Evolutionary conservation across 2,113 vertebrate species (phyloP).

Genomic region (Labeo rohita): DNA sequence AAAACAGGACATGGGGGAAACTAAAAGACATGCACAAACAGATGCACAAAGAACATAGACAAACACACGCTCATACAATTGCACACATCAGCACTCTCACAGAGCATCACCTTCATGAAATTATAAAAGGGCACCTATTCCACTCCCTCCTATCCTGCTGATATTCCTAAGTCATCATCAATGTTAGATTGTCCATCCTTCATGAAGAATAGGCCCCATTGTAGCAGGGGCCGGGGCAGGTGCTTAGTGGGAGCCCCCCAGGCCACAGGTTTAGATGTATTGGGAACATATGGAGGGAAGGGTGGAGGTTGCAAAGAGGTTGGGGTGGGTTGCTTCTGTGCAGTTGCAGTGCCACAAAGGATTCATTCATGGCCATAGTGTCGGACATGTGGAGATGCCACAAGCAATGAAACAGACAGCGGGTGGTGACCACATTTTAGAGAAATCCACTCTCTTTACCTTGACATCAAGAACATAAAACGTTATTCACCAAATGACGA

Average conservation of each 20-base stretch:
- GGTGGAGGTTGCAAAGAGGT: conserved; percentile 54
- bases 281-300: conserved; percentile 60
- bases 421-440: conserved; percentile 23
- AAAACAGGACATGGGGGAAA: conserved; percentile 51
- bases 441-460: conserved; percentile 1
- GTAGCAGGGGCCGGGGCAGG: conserved; percentile 50
- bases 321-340: conserved; percentile 48
- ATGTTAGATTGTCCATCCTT: conserved; percentile 33
- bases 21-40: conserved; percentile 35
- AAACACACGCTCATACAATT: conserved; percentile 16
- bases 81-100: conserved; percentile 15
- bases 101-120: conserved; percentile 11
- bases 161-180: conserved; percentile 17
- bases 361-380: conserved; percentile 52
- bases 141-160: conserved; percentile 8
- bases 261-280: conserved; percentile 58
- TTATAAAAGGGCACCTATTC: conserved; percentile 14
- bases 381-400: conserved; percentile 60
- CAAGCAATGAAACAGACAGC: conserved; percentile 50
- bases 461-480: not conserved
- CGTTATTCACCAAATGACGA: not conserved
- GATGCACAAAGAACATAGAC: conserved; percentile 41
- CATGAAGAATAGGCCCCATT: conserved; percentile 50
- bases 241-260: conserved; percentile 50
- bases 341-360: conserved; percentile 50